phyloP scores from a whole-genome alignment of 2,113 vertebrate species.

The Heliornis fulica region DNA sequence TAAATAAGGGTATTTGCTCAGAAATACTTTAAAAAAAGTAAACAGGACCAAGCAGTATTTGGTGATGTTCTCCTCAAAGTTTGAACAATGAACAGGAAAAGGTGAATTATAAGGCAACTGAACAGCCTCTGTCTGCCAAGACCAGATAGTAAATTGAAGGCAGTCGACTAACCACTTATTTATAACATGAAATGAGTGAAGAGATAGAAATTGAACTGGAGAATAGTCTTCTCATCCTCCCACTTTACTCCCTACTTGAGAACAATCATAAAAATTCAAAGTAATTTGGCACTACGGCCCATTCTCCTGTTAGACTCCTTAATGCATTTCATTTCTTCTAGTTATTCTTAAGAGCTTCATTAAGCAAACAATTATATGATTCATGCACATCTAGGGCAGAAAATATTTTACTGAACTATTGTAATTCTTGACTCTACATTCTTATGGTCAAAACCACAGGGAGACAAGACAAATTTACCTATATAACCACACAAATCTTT shows the following conservation, averaged over 20 bases:
- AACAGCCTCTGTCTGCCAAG: not conserved
- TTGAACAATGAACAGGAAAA: not conserved
- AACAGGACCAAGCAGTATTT: not conserved
- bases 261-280: conserved; percentile 34
- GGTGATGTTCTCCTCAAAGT: not conserved
- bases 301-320: not conserved
- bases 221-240: conserved; percentile 26
- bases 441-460: conserved; percentile 32
- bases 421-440: not conserved
- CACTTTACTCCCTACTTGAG: conserved; percentile 20
- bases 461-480: conserved; percentile 14
- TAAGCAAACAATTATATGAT: conserved; percentile 41
- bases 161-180: not conserved
- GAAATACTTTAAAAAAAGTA: not conserved
- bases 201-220: conserved; percentile 23
- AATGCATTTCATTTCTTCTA: conserved; percentile 11
- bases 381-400: conserved; percentile 7
- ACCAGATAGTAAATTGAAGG: not conserved
- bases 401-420: conserved; percentile 35
- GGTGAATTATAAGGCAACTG: not conserved
- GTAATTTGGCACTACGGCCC: not conserved
- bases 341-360: conserved; percentile 27
- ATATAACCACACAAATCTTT: not conserved
- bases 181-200: not conserved
- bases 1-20: not conserved